Percentiles rank a stretch among this genome's conserved stretches.
phyloP scores from a whole-genome alignment of 2,113 vertebrate species.

The Heterochromis multidens region DNA sequence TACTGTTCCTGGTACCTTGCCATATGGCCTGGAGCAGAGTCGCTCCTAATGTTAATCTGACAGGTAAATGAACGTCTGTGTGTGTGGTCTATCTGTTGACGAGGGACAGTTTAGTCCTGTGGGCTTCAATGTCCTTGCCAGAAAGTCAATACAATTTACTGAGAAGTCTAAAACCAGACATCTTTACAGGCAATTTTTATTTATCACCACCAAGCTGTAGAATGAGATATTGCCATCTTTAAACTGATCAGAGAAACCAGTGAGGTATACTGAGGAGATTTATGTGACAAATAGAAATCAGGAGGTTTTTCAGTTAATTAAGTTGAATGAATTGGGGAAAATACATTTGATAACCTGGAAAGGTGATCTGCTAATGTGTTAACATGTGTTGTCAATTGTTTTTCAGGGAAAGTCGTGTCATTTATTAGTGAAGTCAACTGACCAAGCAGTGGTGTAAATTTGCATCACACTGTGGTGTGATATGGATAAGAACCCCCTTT shows the following conservation, averaged over 20 bases:
- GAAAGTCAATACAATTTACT: slow-evolving; percentile 64
- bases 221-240: slow-evolving; percentile 50
- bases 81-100: slow-evolving; percentile 67
- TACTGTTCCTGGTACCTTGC: slow-evolving; percentile 57
- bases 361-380: neutral
- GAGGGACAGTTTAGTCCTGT: slow-evolving; percentile 63
- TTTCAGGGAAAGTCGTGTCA: slow-evolving; percentile 10
- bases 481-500: slow-evolving; percentile 38
- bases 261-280: neutral
- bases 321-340: slow-evolving; percentile 27
- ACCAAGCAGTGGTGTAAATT: slow-evolving; percentile 19
- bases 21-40: slow-evolving; percentile 62
- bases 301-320: neutral
- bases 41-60: slow-evolving; percentile 71
- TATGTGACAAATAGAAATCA: slow-evolving; percentile 18
- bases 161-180: slow-evolving; percentile 45
- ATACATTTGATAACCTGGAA: slow-evolving; percentile 23
- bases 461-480: slow-evolving; percentile 43
- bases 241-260: slow-evolving; percentile 2
- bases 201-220: slow-evolving; percentile 33
- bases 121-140: slow-evolving; percentile 70
- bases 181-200: slow-evolving; percentile 33
- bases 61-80: slow-evolving; percentile 73
- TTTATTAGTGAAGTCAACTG: slow-evolving; percentile 41
- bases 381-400: neutral